These are phyloP conservation scores for Masnerella sp. DNA, from an alignment of 2,888 invertebrate species.

Conservation along the genomic window DNA sequence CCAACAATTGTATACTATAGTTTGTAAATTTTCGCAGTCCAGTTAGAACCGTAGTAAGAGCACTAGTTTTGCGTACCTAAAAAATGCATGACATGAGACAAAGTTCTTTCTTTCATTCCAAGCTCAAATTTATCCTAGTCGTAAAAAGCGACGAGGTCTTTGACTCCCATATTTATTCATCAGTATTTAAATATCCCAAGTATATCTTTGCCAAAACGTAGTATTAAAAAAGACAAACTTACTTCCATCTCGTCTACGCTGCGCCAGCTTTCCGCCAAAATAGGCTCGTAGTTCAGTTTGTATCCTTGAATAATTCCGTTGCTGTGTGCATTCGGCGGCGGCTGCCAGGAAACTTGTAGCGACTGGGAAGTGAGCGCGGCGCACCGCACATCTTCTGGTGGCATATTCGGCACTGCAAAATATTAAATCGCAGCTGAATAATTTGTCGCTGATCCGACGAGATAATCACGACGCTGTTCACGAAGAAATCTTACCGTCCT, in stretches of 20 bases:
- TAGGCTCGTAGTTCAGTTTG: slow-evolving; percentile 84
- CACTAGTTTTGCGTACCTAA: slow-evolving; percentile 82
- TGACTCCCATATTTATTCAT: slow-evolving; percentile 9
- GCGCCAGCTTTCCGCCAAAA: slow-evolving; percentile 80
- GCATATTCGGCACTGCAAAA: slow-evolving; percentile 84
- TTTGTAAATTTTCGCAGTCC: slow-evolving; percentile 87
- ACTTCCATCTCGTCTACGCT: slow-evolving; percentile 76
- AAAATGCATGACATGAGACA: slow-evolving; percentile 3
- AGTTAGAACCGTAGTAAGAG: slow-evolving; percentile 84
- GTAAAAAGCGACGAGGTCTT: neutral
- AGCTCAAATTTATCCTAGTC: too few relatives aligned
- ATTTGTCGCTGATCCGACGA: slow-evolving; percentile 26
- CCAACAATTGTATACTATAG: slow-evolving; percentile 88
- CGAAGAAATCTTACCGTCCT: slow-evolving; percentile 81
- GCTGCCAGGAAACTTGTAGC: slow-evolving; percentile 89
- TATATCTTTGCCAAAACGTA: slow-evolving; percentile 33
- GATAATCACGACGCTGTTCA: slow-evolving; percentile 25
- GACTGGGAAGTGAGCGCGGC: slow-evolving; percentile 86
- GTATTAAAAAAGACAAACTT: slow-evolving; percentile 43
- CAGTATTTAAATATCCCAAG: slow-evolving; percentile 30
- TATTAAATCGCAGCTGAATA: slow-evolving; percentile 37
- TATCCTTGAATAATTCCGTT: slow-evolving; percentile 89
- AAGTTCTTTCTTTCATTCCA: too few relatives aligned
- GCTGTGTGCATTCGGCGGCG: slow-evolving; percentile 84
- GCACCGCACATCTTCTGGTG: slow-evolving; percentile 88